A percentile compares a stretch with the other conserved stretches of the same genome.
Evolutionary conservation across 2,888 invertebrate genomes (phyloP).

Genomic region (Conchocele bisecta): DNA sequence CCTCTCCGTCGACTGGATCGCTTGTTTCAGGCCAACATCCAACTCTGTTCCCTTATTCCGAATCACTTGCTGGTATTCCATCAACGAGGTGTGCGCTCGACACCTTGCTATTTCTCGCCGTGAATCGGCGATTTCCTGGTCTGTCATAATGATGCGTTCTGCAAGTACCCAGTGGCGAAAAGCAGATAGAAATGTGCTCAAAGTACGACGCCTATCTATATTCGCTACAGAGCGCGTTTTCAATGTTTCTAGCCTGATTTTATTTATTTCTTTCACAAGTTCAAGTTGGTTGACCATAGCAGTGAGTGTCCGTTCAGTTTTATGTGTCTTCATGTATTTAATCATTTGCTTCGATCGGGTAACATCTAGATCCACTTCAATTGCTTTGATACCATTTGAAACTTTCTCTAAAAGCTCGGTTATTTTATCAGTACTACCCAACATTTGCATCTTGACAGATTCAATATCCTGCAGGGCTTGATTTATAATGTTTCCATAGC

Average conservation of each 20-base stretch:
- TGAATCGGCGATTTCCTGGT: slow-evolving; percentile 61
- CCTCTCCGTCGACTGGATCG: slow-evolving; percentile 19
- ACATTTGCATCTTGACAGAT: slow-evolving; percentile 70
- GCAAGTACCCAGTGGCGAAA: slow-evolving; percentile 46
- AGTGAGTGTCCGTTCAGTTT: slow-evolving; percentile 36
- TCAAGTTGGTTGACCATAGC: slow-evolving; percentile 49
- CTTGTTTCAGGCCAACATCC: slow-evolving; percentile 5
- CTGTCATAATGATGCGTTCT: slow-evolving; percentile 43
- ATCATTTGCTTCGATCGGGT: slow-evolving; percentile 24
- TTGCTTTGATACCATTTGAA: not conserved
- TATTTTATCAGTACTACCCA: slow-evolving; percentile 38
- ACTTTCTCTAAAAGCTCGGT: slow-evolving; percentile 19
- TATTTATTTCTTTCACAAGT: slow-evolving; percentile 20
- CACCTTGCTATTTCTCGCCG: slow-evolving; percentile 59
- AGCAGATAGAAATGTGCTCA: slow-evolving; percentile 9
- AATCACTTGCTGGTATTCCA: slow-evolving; percentile 32
- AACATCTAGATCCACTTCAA: not conserved
- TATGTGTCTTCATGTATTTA: slow-evolving; percentile 10
- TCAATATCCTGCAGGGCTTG: slow-evolving; percentile 81
- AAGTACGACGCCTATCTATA: too few relatives aligned
- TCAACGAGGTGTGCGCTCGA: slow-evolving; percentile 21
- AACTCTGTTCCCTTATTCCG: slow-evolving; percentile 6
- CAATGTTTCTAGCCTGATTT: slow-evolving; percentile 20
- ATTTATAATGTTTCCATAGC: slow-evolving; percentile 86
- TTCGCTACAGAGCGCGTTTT: too few relatives aligned